Percentiles rank a stretch among this genome's conserved stretches.
phyloP scores from a whole-genome alignment of 2,113 vertebrate species.

The Chaenogobius annularis region DNA sequence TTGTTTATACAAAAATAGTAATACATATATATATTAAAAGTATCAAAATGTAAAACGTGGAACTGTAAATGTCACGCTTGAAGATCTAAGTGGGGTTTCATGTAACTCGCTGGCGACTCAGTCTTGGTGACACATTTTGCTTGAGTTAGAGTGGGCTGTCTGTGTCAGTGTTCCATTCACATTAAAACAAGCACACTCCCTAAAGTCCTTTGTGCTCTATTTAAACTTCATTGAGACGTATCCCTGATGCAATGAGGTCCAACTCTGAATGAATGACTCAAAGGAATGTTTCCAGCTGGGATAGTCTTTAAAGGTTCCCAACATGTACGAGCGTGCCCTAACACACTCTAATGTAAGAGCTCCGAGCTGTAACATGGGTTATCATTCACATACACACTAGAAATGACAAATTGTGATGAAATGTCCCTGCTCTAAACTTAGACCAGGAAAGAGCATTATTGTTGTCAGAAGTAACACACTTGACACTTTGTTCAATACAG shows the following conservation, averaged over 20 bases:
- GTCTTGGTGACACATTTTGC: not conserved
- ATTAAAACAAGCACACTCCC: not conserved
- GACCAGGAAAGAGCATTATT: conserved; percentile 33
- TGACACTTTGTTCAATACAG: not conserved
- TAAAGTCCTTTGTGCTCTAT: not conserved
- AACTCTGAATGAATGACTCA: not conserved
- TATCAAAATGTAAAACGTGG: not conserved
- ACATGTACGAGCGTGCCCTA: not conserved
- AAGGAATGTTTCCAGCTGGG: not conserved
- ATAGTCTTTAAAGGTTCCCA: too few species aligned
- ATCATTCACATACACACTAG: not conserved
- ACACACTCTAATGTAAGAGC: not conserved
- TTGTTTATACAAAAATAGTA: not conserved
- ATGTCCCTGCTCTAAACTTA: conserved; percentile 29
- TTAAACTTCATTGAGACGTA: not conserved
- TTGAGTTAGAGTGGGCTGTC: not conserved
- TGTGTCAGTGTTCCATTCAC: not conserved
- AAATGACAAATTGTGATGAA: conserved; percentile 2
- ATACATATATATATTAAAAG: not conserved
- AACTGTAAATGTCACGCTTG: not conserved
- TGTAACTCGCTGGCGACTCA: not conserved
- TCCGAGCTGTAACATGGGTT: not conserved
- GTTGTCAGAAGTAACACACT: not conserved
- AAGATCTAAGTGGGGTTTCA: not conserved
- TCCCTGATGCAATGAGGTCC: not conserved